Evolutionary conservation across 2,888 invertebrate genomes (phyloP), one percentile per base, ranked within the genome.

Genomic region (Eupeodes latifasciatus): DNA sequence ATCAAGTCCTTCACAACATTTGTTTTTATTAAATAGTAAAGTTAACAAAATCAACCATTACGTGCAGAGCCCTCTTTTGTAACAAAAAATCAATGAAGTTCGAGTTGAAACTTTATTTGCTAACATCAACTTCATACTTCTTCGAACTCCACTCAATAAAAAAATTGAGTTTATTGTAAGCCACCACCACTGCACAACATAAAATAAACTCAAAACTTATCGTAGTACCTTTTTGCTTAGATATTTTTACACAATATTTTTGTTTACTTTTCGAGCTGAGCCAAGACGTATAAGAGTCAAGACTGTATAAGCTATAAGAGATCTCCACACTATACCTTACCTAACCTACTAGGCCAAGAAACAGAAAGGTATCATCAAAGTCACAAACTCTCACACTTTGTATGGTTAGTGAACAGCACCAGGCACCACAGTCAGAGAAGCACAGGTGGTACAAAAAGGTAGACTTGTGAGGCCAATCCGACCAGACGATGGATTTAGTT

Each of bases 401-500:
- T 77, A 66, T 44, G 53, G 40, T 40, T 40, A 6, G 27, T 27
- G 27, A 27, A 27, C 27, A 27, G 3, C 27, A 27, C 27, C 27
- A 27, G 27, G 27, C 2, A 27, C 27, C 27, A 27, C 71, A 80
- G 7, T 1, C 5, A 44, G 44, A 6, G 10, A 10, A 11, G 59
- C 59, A 59, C 86, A 83, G 88, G 82, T 72, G 72, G 57, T 66
- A 40, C 9, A 40, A 7, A 40, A 40, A 40, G 49, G 36, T 10
- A 2, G 36, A 36, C 16, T 71, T 16, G 16, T 86, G 74, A 87
- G 71, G 64, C 77, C 69, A 75, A 64, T 78, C 84, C 69, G 74
- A 76, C 80, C 69, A 62, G 77, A 76, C 80, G 69, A 62, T 47
- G 62, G 69, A 3, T 90, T 89, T 66, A 90, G 90, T 90, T 59